phyloP scores from a whole-genome alignment of 2,113 vertebrate species.

The Misgurnus mizolepis region DNA sequence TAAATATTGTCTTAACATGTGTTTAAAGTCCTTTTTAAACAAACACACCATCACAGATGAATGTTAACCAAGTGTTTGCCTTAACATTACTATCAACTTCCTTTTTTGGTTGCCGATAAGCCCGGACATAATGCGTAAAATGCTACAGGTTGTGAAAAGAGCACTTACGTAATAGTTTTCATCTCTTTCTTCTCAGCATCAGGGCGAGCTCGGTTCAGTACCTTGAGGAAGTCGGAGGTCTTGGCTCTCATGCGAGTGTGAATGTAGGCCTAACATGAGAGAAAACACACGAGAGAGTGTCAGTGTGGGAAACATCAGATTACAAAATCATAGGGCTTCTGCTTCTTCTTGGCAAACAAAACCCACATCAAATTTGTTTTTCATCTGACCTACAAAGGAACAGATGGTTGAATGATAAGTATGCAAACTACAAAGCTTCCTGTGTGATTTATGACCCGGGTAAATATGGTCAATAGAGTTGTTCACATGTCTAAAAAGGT shows the following conservation, averaged over 20 bases:
- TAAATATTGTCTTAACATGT: no score
- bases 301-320: background rate
- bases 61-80: no score
- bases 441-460: background rate
- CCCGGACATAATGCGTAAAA: background rate
- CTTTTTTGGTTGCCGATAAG: background rate
- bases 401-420: background rate
- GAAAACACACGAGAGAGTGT: background rate
- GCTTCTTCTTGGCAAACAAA: background rate
- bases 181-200: constrained; percentile 99
- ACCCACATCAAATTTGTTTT: background rate
- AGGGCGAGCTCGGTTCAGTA: constrained; percentile 95
- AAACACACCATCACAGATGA: no score
- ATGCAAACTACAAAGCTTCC: constrained; percentile 10
- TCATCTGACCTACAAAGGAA: background rate
- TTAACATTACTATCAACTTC: background rate
- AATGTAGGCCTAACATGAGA: constrained; percentile 88
- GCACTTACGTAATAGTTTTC: constrained; percentile 97
- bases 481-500: background rate
- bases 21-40: no score
- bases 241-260: constrained; percentile 99
- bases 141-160: background rate
- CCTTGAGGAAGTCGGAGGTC: constrained; percentile 98
- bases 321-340: background rate
- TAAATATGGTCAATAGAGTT: background rate